A percentile compares a stretch with the other conserved stretches of the same genome.
These are phyloP conservation scores for Tetramorium bicarinatum DNA, from an alignment of 2,888 invertebrate genomes.

Conservation along the genomic window DNA sequence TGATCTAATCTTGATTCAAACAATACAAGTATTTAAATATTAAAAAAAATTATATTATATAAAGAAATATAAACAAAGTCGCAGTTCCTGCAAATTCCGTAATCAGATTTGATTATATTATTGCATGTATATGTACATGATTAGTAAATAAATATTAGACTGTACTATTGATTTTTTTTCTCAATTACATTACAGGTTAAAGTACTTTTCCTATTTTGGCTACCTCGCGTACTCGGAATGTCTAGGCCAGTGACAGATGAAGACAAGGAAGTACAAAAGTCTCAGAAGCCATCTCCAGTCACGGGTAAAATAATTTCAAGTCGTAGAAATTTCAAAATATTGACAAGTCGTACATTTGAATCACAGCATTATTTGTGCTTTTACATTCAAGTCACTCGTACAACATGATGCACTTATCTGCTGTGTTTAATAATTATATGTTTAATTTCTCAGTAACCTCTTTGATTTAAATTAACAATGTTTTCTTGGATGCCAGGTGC, in stretches of 20 bases:
- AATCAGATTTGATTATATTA: neutral
- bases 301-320: conserved; percentile 78
- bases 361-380: neutral
- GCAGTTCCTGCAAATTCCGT: neutral
- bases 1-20: neutral
- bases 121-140: neutral
- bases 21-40: neutral
- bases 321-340: neutral
- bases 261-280: conserved; percentile 84
- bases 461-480: neutral
- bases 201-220: conserved; percentile 97
- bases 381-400: too few relatives aligned
- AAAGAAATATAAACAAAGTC: neutral
- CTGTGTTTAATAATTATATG: neutral
- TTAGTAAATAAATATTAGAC: neutral
- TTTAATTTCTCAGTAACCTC: neutral
- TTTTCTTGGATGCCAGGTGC: conserved; percentile 87
- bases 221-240: conserved; percentile 99
- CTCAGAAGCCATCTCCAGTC: conserved; percentile 85
- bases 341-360: neutral
- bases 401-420: neutral
- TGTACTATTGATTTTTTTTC: conserved; percentile 24
- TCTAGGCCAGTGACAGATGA: conserved; percentile 89
- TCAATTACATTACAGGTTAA: conserved; percentile 90
- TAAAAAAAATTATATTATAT: neutral